Evolutionary conservation across 2,888 invertebrate genomes (phyloP).

Genomic region (Aethes cnicana): DNA sequence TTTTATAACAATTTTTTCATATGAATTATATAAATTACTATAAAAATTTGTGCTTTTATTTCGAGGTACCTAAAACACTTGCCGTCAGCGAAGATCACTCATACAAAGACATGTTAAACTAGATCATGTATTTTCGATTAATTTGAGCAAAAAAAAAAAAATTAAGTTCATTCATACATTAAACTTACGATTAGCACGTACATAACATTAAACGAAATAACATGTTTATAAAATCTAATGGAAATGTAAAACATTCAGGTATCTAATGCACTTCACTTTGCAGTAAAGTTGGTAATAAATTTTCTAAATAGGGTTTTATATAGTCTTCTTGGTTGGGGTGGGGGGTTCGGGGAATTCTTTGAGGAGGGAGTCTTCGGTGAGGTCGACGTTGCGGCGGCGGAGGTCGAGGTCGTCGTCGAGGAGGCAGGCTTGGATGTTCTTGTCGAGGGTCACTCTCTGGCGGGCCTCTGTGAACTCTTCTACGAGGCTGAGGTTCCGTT

Average conservation of each 20-base stretch:
- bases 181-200: slow-evolving; percentile 59
- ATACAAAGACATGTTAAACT: slow-evolving; percentile 44
- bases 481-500: slow-evolving; percentile 68
- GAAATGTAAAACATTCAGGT: slow-evolving; percentile 77
- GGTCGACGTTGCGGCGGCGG: slow-evolving; percentile 53
- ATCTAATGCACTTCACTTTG: slow-evolving; percentile 62
- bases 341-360: slow-evolving; percentile 63
- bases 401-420: slow-evolving; percentile 63
- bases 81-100: slow-evolving; percentile 32
- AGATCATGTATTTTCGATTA: slow-evolving; percentile 60
- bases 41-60: slow-evolving; percentile 46
- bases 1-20: slow-evolving; percentile 74
- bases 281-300: slow-evolving; percentile 48
- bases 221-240: slow-evolving; percentile 80
- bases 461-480: slow-evolving; percentile 70
- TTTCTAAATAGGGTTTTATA: slow-evolving; percentile 45
- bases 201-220: slow-evolving; percentile 73
- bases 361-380: slow-evolving; percentile 47
- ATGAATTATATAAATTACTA: slow-evolving; percentile 76
- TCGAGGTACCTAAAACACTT: slow-evolving; percentile 35
- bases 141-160: slow-evolving; percentile 78
- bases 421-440: slow-evolving; percentile 68
- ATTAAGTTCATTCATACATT: slow-evolving; percentile 58
- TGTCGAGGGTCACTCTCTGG: slow-evolving; percentile 64
- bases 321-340: slow-evolving; percentile 66